Conservation (phyloP, 2,888 invertebrate genomes). For the Drosophila pseudotakahashii region DNA sequence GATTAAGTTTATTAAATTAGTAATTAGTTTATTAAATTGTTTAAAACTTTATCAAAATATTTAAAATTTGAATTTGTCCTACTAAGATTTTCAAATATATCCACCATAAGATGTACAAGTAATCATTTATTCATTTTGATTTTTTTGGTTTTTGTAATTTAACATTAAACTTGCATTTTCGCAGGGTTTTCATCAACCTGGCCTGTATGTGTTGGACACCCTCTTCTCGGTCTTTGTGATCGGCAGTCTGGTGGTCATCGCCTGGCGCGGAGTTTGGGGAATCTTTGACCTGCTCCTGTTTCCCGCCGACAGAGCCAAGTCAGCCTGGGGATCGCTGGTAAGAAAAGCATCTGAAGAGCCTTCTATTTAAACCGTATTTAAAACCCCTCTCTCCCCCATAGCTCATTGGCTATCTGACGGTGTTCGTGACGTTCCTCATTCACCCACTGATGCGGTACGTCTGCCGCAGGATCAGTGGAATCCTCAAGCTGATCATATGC, state of each 20-base stretch:
- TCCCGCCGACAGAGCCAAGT: slow-evolving; percentile 88
- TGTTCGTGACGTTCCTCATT: slow-evolving; percentile 89
- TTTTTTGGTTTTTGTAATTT: no score
- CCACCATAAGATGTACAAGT: no score
- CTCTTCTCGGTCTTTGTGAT: slow-evolving; percentile 93
- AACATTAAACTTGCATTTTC: background rate
- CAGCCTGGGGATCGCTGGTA: slow-evolving; percentile 92
- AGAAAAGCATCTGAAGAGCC: slow-evolving; percentile 79
- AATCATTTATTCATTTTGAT: no score
- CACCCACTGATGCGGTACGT: slow-evolving; percentile 91
- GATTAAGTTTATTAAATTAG: no score
- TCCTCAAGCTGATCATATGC: slow-evolving; percentile 88
- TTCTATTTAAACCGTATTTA: no score
- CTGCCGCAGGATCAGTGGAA: slow-evolving; percentile 88
- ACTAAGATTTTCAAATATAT: no score
- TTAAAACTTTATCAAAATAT: no score
- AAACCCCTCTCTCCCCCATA: slow-evolving; percentile 14
- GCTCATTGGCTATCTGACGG: slow-evolving; percentile 89
- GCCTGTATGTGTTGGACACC: slow-evolving; percentile 92
- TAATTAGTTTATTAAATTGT: no score
- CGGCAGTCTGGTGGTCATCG: slow-evolving; percentile 93
- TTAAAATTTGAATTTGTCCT: no score
- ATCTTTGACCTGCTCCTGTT: slow-evolving; percentile 92
- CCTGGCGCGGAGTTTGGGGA: slow-evolving; percentile 95
- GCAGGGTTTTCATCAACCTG: slow-evolving; percentile 89